phyloP scores from a whole-genome alignment of 1,140 invertebrate genomes.

The Drosophila burlai region DNA sequence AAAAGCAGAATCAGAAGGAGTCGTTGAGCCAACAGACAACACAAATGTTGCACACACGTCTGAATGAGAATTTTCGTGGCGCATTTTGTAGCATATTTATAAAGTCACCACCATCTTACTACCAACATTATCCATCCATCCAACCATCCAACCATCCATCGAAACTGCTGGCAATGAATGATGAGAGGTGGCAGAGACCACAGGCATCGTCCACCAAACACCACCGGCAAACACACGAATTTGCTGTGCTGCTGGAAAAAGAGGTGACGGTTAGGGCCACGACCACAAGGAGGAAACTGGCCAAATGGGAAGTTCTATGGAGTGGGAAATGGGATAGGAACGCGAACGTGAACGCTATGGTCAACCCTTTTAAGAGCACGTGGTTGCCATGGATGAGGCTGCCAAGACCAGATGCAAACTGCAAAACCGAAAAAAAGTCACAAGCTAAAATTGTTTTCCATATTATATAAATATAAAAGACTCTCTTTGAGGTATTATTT shows the following conservation, averaged over 20 bases:
- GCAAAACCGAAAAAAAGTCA: no score
- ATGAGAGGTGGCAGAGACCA: conserved; percentile 8
- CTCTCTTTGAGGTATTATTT: no score
- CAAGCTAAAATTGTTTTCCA: background rate
- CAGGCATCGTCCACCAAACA: conserved; percentile 6
- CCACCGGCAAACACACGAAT: conserved; percentile 14
- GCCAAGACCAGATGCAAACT: conserved; percentile 5
- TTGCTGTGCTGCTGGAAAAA: conserved; percentile 7
- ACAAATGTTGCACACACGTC: conserved; percentile 44
- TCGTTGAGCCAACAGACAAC: conserved; percentile 18
- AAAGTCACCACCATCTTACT: conserved; percentile 36
- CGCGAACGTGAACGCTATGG: background rate
- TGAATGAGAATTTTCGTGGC: conserved; percentile 27
- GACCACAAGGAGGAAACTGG: conserved; percentile 26
- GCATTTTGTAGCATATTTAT: conserved; percentile 31
- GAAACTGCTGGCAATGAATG: conserved; percentile 9
- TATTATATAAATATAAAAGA: background rate
- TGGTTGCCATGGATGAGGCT: background rate
- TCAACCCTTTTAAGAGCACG: conserved; percentile 9
- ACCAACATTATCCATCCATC: conserved; percentile 1
- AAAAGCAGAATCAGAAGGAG: conserved; percentile 5
- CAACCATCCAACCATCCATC: conserved; percentile 14
- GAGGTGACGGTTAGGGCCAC: conserved; percentile 6
- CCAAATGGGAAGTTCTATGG: conserved; percentile 17
- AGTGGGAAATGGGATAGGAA: conserved; percentile 1